Base-by-base conservation (phyloP, 1,140 invertebrate species). In the Conus ventricosus region DNA sequence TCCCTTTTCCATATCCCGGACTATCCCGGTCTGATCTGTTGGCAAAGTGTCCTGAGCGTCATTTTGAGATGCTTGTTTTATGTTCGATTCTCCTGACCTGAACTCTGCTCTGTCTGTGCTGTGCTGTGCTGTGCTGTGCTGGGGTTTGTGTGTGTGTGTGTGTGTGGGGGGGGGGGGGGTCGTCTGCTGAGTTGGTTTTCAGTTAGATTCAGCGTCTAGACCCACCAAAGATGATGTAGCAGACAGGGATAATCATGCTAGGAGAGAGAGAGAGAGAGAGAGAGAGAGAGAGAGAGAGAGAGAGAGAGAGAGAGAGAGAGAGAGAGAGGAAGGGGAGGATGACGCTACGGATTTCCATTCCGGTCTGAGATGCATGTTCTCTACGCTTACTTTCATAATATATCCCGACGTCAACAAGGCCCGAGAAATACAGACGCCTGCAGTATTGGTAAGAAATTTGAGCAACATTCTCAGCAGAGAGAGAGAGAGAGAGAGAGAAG, bases 241-340 rank as follows among this genome's bases (percentile, higher is more conserved):
- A 71, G 67, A 71, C 17, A 71, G 67, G 10, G 67, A 71, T 11
- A 71, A 20, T 17, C 67, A 23, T 13, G 7, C 67, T 7, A 20
- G 20, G 13, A 71, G 67, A 71, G 67, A 71, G 67, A 71, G 0
- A 71, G 67, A 71, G 67, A 71, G 67, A 71, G 67, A 71, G 67
- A 71, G 67, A 71, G 67, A 71, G 67, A 71, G 67, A 71, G 4
- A 71, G 67, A 71, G 4, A 71, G 67, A 71, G 67, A 71, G 67
- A 71, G 67, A 71, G 67, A 71, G 67, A 71, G 67, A 71, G 67
- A 71, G 67, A 71, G 67, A 71, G 67, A 71, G 67, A 78, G 25
- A 39, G 25, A 51, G 39, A 78, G 39, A 25, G 7, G 20, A 75
- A 7, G 7, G 25, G 23, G 23, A 23, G 71, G 23, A 75, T 75